Evolutionary conservation across 2,113 vertebrate genomes (phyloP).

Genomic region (Mirza zaza): DNA sequence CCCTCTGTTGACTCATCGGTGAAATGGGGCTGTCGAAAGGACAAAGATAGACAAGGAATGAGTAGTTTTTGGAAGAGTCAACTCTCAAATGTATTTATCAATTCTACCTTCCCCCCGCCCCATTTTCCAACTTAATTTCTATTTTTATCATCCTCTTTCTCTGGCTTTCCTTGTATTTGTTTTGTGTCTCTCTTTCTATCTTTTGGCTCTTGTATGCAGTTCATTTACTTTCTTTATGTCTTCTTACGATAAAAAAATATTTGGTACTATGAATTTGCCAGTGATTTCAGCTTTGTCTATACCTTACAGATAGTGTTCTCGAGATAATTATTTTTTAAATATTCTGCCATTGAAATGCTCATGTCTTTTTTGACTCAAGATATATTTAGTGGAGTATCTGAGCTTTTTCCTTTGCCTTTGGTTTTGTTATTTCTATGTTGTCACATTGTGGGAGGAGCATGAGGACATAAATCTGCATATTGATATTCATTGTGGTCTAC

Average conservation of each 20-base stretch:
- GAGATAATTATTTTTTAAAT: neutral
- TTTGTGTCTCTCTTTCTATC: neutral
- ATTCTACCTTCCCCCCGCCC: neutral
- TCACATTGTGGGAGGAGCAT: neutral
- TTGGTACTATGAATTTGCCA: neutral
- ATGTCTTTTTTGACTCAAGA: neutral
- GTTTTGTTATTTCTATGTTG: neutral
- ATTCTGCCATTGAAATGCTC: neutral
- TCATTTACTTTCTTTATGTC: neutral
- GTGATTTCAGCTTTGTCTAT: neutral
- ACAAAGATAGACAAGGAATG: neutral
- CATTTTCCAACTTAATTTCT: neutral
- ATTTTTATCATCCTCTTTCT: neutral
- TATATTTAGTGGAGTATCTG: neutral
- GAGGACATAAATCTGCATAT: neutral
- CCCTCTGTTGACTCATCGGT: neutral
- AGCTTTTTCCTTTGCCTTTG: neutral
- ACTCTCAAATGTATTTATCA: neutral
- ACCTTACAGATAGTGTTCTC: neutral
- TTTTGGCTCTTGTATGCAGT: neutral
- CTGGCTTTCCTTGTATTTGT: neutral
- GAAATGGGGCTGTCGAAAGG: neutral
- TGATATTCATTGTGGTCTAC: neutral
- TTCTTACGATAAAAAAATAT: neutral
- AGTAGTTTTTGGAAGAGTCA: neutral